Base-by-base conservation (phyloP, 1,140 invertebrate genomes). In the Stratiolaelaps scimitus region DNA sequence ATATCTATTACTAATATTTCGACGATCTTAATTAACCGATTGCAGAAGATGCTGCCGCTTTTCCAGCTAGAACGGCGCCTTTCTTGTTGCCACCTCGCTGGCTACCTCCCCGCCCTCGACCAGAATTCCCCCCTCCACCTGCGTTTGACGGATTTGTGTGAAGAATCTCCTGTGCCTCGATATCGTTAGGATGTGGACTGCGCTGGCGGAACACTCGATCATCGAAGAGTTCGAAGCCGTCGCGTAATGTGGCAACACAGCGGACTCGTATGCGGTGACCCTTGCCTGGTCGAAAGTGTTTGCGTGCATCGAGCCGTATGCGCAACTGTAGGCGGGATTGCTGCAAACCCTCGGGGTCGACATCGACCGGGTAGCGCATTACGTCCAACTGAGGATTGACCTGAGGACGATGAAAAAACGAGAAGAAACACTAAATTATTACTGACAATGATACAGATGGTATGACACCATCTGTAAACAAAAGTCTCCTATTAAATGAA, bases 201-300 rank as follows among this genome's bases (percentile, higher is more conserved):
- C 34, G 26, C 34, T 60, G 53, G 23, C 23, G 53, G 23, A 60
- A 60, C 13, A 60, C 53, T 5, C 53, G 53, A 34, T 60, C 53
- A 10, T 60, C 53, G 53, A 60, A 60, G 23, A 60, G 53, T 34
- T 60, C 53, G 53, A 60, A 60, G 20, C 53, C 53, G 53, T 60
- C 53, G 15, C 53, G 13, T 26, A 60, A 34, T 5, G 53, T 60
- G 53, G 53, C 53, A 26, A 60, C 53, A 23, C 53, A 60, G 26
- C 53, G 13, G 2, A 60, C 53, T 10, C 53, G 53, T 60, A 60
- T 60, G 15, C 53, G 53, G 26, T 60, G 23, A 2, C 53, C 53
- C 34, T 60, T 60, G 1, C 53, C 53, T 20, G 15, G 26, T 15
- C 53, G 53, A 34, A 60, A 60, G 34, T 60, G 53, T 60, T 60